Percentiles rank a stretch among this genome's conserved stretches.
These are phyloP conservation scores for Rhabdophis nuchalis DNA, from an alignment of 2,797 vertebrate species.

Conservation along the genomic window DNA sequence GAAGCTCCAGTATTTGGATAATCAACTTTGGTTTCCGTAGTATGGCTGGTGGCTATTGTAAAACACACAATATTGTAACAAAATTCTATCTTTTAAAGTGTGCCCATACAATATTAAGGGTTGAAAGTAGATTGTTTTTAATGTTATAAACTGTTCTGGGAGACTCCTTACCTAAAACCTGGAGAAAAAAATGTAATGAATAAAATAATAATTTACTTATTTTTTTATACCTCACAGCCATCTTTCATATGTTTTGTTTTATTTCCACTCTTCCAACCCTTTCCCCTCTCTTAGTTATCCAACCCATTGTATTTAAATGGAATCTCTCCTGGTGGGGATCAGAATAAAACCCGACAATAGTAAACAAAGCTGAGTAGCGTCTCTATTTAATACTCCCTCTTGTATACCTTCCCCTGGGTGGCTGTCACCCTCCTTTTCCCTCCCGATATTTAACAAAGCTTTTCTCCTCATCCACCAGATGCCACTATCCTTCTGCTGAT, in stretches of 20 bases:
- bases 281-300: background rate
- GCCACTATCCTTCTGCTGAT: background rate
- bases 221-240: background rate
- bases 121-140: background rate
- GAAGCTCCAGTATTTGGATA: constrained; percentile 12
- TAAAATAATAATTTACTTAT: background rate
- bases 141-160: background rate
- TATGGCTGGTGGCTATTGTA: background rate
- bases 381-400: constrained; percentile 26
- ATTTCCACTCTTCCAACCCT: background rate
- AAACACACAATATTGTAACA: accelerated
- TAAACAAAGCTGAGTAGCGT: background rate
- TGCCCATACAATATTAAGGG: background rate
- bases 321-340: constrained; percentile 8
- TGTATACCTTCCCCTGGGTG: background rate
- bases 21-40: background rate
- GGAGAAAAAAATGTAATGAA: background rate
- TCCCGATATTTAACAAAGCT: accelerated
- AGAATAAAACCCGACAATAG: constrained; percentile 26
- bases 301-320: background rate
- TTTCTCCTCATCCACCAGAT: background rate
- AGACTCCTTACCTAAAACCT: background rate
- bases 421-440: background rate
- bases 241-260: constrained; percentile 13
- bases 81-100: background rate